Conservation (phyloP, 2,797 vertebrate species). For the Halcyon smyrnensis region DNA sequence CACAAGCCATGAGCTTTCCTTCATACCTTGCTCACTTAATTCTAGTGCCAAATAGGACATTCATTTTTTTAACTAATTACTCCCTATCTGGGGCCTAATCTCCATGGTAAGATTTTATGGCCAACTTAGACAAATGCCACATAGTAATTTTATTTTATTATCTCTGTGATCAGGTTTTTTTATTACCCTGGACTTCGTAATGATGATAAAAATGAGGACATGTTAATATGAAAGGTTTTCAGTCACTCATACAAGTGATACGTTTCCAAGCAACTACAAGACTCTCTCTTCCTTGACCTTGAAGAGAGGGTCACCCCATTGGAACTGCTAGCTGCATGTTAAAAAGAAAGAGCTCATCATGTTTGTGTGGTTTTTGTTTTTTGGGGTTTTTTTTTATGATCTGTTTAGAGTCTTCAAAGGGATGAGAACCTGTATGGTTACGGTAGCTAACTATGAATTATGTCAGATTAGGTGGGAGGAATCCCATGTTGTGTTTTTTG, state of each 20-base stretch:
- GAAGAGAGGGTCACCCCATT: background rate
- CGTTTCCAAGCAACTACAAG: background rate
- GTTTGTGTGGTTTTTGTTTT: no score
- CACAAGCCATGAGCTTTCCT: background rate
- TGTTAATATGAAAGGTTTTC: conserved; percentile 39
- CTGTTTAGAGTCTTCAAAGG: background rate
- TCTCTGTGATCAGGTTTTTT: conserved; percentile 47
- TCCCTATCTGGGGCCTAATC: conserved; percentile 44
- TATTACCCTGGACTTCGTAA: conserved; percentile 42
- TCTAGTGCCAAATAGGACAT: conserved; percentile 28
- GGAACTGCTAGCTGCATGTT: background rate
- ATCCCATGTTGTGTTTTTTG: background rate
- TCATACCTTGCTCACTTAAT: background rate
- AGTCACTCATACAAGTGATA: background rate
- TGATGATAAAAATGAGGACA: conserved; percentile 39
- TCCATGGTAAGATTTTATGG: conserved; percentile 46
- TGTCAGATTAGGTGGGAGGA: background rate
- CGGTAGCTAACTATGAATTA: background rate
- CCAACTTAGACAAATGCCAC: conserved; percentile 52
- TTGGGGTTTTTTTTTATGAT: background rate
- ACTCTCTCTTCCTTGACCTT: background rate
- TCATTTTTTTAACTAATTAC: conserved; percentile 55
- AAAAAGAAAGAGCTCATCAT: background rate
- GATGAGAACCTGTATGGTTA: background rate
- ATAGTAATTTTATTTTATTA: conserved; percentile 70